Evolutionary conservation across 2,113 vertebrate genomes (phyloP).

Genomic region (Psittacula cyanocephala): DNA sequence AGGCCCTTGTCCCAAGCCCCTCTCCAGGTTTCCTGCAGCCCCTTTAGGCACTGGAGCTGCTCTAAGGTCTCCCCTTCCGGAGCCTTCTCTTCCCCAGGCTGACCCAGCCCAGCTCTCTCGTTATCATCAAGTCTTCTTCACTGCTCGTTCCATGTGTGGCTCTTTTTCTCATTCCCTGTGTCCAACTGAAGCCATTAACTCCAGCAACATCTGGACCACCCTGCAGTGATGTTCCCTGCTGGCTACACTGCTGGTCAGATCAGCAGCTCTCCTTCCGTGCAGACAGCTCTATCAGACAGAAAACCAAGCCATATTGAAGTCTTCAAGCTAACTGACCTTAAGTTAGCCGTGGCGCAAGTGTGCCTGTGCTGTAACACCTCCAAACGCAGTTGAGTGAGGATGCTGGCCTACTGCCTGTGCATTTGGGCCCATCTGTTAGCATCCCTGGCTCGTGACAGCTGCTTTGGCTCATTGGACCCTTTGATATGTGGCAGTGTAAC

Average conservation of each 20-base stretch:
- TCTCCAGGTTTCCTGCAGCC: no score
- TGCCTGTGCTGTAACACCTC: not conserved
- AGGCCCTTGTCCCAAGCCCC: no score
- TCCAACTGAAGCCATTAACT: not conserved
- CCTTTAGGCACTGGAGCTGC: not conserved
- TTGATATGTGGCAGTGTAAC: accelerated
- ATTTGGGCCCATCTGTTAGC: not conserved
- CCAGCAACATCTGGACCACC: not conserved
- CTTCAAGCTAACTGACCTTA: not conserved
- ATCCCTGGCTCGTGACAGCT: not conserved
- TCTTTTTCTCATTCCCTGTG: not conserved
- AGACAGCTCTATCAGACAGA: not conserved
- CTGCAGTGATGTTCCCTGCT: not conserved
- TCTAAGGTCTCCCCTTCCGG: not conserved
- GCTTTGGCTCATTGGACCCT: not conserved
- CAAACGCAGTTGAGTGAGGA: not conserved
- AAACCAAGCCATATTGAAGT: accelerated
- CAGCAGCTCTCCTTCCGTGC: not conserved
- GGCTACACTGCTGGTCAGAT: not conserved
- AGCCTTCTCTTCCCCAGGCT: not conserved
- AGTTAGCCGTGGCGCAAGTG: not conserved
- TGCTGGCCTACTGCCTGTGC: accelerated
- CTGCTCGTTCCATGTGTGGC: not conserved
- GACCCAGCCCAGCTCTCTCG: not conserved
- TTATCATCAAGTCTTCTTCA: not conserved